Conservation (phyloP, 2,888 invertebrate genomes). For the Norana najaformis region DNA sequence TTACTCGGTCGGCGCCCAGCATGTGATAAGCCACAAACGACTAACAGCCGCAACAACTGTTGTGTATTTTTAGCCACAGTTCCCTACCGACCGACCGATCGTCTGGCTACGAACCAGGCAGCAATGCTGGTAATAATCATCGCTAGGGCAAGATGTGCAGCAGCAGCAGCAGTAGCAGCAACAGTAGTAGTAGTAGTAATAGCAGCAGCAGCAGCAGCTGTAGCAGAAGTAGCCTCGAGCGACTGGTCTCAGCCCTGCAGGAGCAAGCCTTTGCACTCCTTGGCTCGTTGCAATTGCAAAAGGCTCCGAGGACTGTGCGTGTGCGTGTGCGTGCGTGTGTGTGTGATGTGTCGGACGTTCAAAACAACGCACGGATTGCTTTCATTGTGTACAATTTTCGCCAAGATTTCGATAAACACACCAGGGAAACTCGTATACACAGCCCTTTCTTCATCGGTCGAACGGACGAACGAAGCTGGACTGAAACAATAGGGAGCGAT, state of each 20-base stretch:
- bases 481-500: no score
- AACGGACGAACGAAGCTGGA: no score
- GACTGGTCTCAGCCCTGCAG: neutral
- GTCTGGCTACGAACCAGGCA: neutral
- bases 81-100: neutral
- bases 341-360: neutral
- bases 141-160: neutral
- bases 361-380: neutral
- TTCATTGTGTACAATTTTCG: slow-evolving; percentile 18
- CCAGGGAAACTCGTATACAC: neutral
- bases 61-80: neutral
- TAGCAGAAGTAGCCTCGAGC: neutral
- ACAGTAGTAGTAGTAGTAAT: no score
- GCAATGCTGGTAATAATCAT: neutral
- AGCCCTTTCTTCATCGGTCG: neutral
- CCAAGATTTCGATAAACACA: slow-evolving; percentile 22
- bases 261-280: neutral
- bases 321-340: neutral
- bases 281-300: neutral
- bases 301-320: neutral
- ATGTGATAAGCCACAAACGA: neutral
- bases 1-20: neutral
- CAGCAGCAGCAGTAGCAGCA: neutral
- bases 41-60: neutral
- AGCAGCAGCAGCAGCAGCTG: neutral